Evolutionary conservation across 2,888 invertebrate species (phyloP).

Genomic region (Incurvaria masculella): DNA sequence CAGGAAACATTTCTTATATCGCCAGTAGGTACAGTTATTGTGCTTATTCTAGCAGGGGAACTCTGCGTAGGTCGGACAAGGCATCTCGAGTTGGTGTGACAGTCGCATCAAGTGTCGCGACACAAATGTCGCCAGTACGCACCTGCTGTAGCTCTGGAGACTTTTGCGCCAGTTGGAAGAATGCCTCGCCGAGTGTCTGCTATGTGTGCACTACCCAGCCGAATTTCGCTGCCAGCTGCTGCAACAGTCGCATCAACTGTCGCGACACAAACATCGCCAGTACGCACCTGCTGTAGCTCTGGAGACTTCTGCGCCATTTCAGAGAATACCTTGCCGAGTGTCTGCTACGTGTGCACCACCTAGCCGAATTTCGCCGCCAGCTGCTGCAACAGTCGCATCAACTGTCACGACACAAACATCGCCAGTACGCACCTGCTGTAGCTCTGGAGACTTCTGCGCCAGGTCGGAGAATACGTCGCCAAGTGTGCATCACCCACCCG

Average conservation of each 20-base stretch:
- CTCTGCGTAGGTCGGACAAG: no score
- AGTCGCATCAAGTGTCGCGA: no score
- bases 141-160: constrained; percentile 94
- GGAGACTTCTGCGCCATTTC: constrained; percentile 96
- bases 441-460: constrained; percentile 93
- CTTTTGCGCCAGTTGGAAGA: constrained; percentile 93
- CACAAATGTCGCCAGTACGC: no score
- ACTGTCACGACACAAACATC: no score
- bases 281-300: constrained; percentile 92
- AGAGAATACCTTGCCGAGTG: constrained; percentile 89
- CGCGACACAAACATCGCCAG: no score
- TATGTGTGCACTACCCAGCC: constrained; percentile 29
- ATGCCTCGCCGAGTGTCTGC: constrained; percentile 88
- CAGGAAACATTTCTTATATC: no score
- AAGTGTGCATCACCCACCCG: constrained; percentile 29
- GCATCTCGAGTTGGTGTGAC: no score
- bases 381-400: no score
- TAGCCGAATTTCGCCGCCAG: constrained; percentile 35
- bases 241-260: no score
- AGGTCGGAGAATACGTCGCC: constrained; percentile 94
- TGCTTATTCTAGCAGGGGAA: no score
- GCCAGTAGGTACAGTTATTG: no score
- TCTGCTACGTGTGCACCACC: constrained; percentile 56
- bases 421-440: constrained; percentile 82
- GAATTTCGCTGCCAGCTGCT: constrained; percentile 51